Evolutionary conservation across 2,113 vertebrate genomes (phyloP).

Genomic region (Tichodroma muraria): DNA sequence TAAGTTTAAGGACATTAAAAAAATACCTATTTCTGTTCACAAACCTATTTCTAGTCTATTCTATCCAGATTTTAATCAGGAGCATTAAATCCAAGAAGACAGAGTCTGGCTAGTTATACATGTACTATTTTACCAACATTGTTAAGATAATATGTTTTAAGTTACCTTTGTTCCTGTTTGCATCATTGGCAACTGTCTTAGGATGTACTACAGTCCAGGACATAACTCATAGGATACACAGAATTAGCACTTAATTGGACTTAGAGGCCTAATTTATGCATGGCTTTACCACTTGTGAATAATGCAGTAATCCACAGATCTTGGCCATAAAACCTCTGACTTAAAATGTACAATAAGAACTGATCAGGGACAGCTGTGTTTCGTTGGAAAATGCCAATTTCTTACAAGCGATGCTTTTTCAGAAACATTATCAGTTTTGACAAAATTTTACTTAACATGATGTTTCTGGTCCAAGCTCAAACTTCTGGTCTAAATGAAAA

Average conservation of each 20-base stretch:
- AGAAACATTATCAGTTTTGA: constrained; percentile 42
- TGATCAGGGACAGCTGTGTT: constrained; percentile 37
- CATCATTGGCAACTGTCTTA: background rate
- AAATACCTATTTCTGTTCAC: background rate
- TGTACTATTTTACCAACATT: background rate
- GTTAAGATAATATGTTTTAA: background rate
- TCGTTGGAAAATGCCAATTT: constrained; percentile 14
- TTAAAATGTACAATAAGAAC: background rate
- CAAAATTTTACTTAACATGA: background rate
- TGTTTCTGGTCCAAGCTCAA: constrained; percentile 4
- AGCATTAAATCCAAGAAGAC: background rate
- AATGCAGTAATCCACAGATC: constrained; percentile 29
- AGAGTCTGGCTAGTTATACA: background rate
- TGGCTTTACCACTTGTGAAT: constrained; percentile 36
- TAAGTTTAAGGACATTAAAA: background rate
- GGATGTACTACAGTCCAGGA: background rate
- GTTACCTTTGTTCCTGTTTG: background rate
- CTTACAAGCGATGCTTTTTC: background rate
- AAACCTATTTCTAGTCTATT: background rate
- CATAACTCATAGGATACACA: background rate
- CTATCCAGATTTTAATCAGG: background rate
- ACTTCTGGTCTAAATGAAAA: constrained; percentile 12
- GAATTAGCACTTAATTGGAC: constrained; percentile 41
- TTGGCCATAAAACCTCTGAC: constrained; percentile 29
- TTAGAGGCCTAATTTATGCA: constrained; percentile 34